Evolutionary conservation across 2,113 vertebrate genomes (phyloP).

Genomic region (Triplophysa dalaica): DNA sequence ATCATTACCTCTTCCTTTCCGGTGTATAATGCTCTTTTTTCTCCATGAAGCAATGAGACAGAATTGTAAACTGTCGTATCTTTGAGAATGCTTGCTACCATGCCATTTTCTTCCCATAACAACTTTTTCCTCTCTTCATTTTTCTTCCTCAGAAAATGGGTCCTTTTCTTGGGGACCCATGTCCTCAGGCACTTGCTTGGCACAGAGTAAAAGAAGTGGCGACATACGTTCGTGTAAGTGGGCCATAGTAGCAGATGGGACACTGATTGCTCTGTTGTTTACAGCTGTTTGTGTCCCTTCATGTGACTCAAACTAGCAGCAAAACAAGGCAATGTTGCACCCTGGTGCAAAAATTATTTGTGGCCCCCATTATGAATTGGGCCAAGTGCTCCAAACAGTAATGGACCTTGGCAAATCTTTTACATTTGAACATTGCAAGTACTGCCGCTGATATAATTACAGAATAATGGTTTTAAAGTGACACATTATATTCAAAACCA

Average conservation of each 20-base stretch:
- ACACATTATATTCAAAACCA: not conserved
- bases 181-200: conserved; percentile 79
- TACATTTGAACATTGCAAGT: conserved; percentile 24
- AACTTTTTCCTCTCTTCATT: conserved; percentile 27
- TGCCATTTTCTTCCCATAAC: conserved; percentile 52
- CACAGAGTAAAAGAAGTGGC: conserved; percentile 78
- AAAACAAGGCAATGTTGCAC: conserved; percentile 47
- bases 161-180: conserved; percentile 80
- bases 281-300: conserved; percentile 79
- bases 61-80: conserved; percentile 43
- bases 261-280: conserved; percentile 79
- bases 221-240: conserved; percentile 78
- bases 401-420: conserved; percentile 23
- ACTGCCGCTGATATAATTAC: conserved; percentile 7
- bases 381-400: conserved; percentile 50
- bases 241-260: conserved; percentile 79
- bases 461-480: not conserved
- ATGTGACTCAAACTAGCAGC: conserved; percentile 56
- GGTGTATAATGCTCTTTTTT: not conserved
- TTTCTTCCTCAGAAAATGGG: conserved; percentile 75
- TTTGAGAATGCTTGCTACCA: conserved; percentile 28
- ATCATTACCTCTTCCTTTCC: conserved; percentile 21
- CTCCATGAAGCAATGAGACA: conserved; percentile 28
- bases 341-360: conserved; percentile 48
- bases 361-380: conserved; percentile 48